These are phyloP conservation scores for Eulemur macaco DNA, from an alignment of 2,113 vertebrate species.

Conservation along the genomic window DNA sequence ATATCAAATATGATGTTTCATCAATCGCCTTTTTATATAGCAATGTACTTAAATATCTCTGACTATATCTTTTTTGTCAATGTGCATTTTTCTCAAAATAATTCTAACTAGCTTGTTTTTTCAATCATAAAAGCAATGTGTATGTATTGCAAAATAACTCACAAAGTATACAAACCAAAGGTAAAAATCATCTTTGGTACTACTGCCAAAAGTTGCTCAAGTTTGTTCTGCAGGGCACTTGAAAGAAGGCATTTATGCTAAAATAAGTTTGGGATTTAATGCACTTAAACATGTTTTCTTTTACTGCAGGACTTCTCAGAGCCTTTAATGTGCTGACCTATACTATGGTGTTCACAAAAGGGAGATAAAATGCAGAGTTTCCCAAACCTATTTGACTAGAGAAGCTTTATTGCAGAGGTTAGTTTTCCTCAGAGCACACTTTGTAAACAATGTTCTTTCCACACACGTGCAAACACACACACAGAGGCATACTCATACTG, in stretches of 20 bases:
- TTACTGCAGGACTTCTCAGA: not conserved
- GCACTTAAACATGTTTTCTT: not conserved
- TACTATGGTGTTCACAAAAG: not conserved
- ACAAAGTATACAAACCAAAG: not conserved
- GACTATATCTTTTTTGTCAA: not conserved
- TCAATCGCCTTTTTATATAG: not conserved
- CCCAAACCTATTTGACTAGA: not conserved
- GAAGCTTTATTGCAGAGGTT: not conserved
- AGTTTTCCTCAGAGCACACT: not conserved
- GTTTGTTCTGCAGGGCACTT: not conserved
- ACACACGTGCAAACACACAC: not conserved
- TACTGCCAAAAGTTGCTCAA: conserved; percentile 2
- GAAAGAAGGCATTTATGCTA: not conserved
- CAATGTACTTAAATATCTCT: not conserved
- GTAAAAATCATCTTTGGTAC: not conserved
- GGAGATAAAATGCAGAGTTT: not conserved
- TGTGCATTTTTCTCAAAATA: not conserved
- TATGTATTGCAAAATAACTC: not conserved
- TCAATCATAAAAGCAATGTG: not conserved
- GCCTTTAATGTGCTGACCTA: not conserved
- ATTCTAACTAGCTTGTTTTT: not conserved
- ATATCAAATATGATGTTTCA: not conserved
- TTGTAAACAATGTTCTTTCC: not conserved
- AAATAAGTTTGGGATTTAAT: not conserved
- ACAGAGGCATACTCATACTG: not conserved